phyloP scores from a whole-genome alignment of 2,888 invertebrate species.

The Dione juno region DNA sequence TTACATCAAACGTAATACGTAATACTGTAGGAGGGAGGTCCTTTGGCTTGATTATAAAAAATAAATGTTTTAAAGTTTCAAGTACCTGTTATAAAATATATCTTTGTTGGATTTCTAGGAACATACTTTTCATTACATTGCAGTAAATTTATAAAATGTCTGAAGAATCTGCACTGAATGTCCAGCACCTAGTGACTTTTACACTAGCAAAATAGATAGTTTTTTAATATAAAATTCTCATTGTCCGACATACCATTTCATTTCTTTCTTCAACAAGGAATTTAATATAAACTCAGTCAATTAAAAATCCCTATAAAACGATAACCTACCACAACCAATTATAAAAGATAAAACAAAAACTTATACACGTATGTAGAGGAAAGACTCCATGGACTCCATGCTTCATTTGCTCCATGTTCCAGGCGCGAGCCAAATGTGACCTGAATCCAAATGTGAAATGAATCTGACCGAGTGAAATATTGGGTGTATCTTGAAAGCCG shows the following conservation, averaged over 20 bases:
- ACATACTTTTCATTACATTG: slow-evolving; percentile 8
- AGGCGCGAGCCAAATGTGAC: too few relatives aligned
- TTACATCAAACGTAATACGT: background rate
- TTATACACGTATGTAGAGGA: background rate
- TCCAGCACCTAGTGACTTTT: background rate
- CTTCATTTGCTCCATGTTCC: slow-evolving; percentile 40
- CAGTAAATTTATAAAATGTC: background rate
- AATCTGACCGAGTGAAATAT: slow-evolving; percentile 66
- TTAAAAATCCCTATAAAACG: too few relatives aligned
- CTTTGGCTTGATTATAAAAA: background rate
- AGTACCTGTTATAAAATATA: background rate
- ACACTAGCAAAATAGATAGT: too few relatives aligned
- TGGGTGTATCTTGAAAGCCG: slow-evolving; percentile 67
- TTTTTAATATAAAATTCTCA: background rate
- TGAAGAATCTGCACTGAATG: background rate
- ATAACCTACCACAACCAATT: too few relatives aligned
- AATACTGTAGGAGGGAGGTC: background rate
- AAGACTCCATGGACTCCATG: slow-evolving; percentile 17
- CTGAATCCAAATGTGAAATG: too few relatives aligned
- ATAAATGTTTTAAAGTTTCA: background rate
- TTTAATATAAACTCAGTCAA: background rate
- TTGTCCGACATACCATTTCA: background rate
- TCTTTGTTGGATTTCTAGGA: background rate
- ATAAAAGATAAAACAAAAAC: slow-evolving; percentile 1
- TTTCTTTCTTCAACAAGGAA: background rate